Evolutionary conservation across 2,888 invertebrate species (phyloP).

Genomic region (Ophioninae sp.): DNA sequence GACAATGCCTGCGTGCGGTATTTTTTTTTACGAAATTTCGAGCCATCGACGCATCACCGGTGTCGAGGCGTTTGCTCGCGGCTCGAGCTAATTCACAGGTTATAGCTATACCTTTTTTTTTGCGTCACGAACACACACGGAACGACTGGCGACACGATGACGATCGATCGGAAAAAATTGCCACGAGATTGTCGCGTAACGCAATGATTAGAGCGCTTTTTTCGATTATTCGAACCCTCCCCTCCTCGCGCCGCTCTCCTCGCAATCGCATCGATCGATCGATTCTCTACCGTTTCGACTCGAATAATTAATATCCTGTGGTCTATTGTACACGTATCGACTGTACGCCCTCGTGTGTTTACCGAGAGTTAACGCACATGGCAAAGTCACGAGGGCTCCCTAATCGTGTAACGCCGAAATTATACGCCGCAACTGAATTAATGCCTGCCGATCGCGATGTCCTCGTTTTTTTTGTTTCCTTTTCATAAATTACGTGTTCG

Average conservation of each 20-base stretch:
- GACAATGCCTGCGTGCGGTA: neutral
- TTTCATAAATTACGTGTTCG: neutral
- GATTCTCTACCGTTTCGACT: constrained; percentile 1
- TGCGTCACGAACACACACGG: constrained; percentile 56
- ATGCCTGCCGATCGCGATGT: neutral
- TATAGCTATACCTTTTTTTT: constrained; percentile 32
- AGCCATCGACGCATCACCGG: constrained; percentile 21
- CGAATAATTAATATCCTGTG: neutral
- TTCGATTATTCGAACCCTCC: constrained; percentile 27
- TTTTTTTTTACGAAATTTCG: neutral
- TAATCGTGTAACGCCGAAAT: constrained; percentile 29
- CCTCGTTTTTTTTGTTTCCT: neutral
- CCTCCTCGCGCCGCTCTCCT: neutral
- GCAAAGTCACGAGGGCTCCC: constrained; percentile 54
- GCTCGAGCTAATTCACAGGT: constrained; percentile 51
- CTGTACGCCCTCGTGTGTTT: constrained; percentile 17
- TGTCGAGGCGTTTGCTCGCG: constrained; percentile 28
- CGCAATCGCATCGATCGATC: constrained; percentile 14
- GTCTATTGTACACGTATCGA: neutral
- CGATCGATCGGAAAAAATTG: constrained; percentile 63
- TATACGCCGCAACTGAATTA: neutral
- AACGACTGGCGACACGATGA: constrained; percentile 15
- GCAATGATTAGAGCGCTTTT: constrained; percentile 46
- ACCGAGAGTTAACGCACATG: constrained; percentile 49
- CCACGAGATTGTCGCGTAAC: constrained; percentile 58